Evolutionary conservation across 2,113 vertebrate genomes (phyloP).

Genomic region (Dipodomys ordii): DNA sequence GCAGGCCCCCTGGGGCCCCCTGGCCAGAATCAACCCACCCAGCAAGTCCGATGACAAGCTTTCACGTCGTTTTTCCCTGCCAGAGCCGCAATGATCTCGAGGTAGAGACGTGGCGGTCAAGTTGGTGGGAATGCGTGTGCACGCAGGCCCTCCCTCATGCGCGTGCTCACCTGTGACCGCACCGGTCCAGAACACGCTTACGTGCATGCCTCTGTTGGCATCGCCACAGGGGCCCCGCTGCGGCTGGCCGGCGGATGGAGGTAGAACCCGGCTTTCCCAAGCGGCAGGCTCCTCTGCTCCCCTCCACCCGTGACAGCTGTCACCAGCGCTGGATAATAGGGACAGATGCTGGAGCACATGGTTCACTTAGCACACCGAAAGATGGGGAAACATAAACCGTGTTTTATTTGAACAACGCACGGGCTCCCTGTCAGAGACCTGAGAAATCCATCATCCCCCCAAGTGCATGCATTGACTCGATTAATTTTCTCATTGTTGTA

Average conservation of each 20-base stretch:
- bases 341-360: conserved; percentile 54
- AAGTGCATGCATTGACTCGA: not conserved
- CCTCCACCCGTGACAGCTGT: conserved; percentile 26
- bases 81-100: not conserved
- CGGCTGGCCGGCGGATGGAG: not conserved
- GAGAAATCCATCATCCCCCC: conserved; percentile 3
- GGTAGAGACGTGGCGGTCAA: not conserved
- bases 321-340: not conserved
- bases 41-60: not conserved
- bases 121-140: not conserved
- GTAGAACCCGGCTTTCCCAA: not conserved
- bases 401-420: not conserved
- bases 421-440: not conserved
- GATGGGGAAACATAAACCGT: not conserved
- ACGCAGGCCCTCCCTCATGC: too few species aligned
- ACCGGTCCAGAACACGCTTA: not conserved
- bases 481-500: not conserved
- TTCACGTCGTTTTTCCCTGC: not conserved
- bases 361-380: conserved; percentile 21
- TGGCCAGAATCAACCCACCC: not conserved
- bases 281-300: not conserved
- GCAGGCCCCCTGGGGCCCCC: rapidly evolving
- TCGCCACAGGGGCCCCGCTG: too few species aligned
- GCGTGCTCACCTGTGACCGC: not conserved
- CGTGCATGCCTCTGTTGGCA: too few species aligned